A percentile compares a stretch with the other conserved stretches of the same genome.
Conservation (phyloP, 2,888 invertebrate species). For the Leucoma salicis region DNA sequence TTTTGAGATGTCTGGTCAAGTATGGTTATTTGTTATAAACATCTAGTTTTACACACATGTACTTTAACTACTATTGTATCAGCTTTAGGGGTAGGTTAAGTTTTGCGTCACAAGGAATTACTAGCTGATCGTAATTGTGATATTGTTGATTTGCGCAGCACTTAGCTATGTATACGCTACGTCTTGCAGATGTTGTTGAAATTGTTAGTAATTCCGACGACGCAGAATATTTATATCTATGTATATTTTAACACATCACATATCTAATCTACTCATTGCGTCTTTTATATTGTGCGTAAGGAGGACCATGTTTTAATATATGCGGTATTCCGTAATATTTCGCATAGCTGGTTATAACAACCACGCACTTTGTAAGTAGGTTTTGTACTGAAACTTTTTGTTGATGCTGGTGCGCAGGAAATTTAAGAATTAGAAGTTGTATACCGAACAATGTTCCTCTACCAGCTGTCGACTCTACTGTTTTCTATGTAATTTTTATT, state of each 20-base stretch:
- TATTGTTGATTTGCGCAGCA: conserved; percentile 32
- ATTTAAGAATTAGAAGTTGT: not conserved
- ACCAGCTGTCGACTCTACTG: not conserved
- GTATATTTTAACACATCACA: conserved; percentile 73
- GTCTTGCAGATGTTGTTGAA: conserved; percentile 18
- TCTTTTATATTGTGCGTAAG: conserved; percentile 69
- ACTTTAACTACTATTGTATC: conserved; percentile 57
- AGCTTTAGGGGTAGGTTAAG: conserved; percentile 69
- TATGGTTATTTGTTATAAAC: conserved; percentile 56
- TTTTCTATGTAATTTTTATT: conserved; percentile 15
- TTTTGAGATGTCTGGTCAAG: conserved; percentile 58
- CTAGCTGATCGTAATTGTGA: conserved; percentile 27
- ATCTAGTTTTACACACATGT: conserved; percentile 61
- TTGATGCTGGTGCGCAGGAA: not conserved
- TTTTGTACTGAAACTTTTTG: not conserved
- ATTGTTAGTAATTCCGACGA: conserved; percentile 32
- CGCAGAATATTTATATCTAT: conserved; percentile 26
- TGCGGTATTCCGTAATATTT: conserved; percentile 3
- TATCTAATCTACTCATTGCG: conserved; percentile 75
- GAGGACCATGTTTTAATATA: conserved; percentile 61
- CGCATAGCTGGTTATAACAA: not conserved
- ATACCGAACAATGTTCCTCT: not conserved
- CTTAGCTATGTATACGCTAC: conserved; percentile 30
- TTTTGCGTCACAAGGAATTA: conserved; percentile 45
- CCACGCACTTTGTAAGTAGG: not conserved